Conservation (phyloP, 2,797 vertebrate genomes). For the Gobionotothen gibberifrons region DNA sequence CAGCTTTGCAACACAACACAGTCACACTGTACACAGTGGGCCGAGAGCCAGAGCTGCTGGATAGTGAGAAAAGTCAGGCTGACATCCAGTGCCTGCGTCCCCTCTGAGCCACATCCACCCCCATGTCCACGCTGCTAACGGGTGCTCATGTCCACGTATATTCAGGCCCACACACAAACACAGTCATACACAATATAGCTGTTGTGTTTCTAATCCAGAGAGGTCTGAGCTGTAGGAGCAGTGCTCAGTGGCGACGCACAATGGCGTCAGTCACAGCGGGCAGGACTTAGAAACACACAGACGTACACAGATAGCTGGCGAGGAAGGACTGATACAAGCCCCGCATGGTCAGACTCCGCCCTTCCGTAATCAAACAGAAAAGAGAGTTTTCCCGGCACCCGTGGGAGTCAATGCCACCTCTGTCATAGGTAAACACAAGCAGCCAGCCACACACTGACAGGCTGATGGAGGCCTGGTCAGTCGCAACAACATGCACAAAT, state of each 20-base stretch:
- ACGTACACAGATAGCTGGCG: conserved; percentile 38
- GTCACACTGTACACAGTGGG: conserved; percentile 66
- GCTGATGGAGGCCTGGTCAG: conserved; percentile 17
- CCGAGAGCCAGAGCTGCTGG: conserved; percentile 58
- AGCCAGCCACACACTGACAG: conserved; percentile 34
- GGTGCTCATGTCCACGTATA: conserved; percentile 57
- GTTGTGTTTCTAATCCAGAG: conserved; percentile 82
- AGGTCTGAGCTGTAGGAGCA: conserved; percentile 78
- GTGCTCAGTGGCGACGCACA: conserved; percentile 73
- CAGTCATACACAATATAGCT: conserved; percentile 75
- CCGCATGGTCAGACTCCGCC: conserved; percentile 30
- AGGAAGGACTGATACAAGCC: conserved; percentile 44
- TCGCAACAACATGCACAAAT: conserved; percentile 50
- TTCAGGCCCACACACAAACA: conserved; percentile 29
- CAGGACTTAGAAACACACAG: conserved; percentile 32
- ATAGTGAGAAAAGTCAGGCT: conserved; percentile 56
- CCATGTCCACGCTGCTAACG: conserved; percentile 52
- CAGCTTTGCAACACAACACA: conserved; percentile 62
- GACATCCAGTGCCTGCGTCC: conserved; percentile 57
- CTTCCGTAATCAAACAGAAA: conserved; percentile 15
- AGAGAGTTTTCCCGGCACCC: conserved; percentile 42
- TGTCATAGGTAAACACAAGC: conserved; percentile 45
- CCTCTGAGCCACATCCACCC: conserved; percentile 23
- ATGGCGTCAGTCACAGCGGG: conserved; percentile 81
- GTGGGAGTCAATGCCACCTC: conserved; percentile 38